Evolutionary conservation across 2,113 vertebrate genomes (phyloP), one percentile per base, ranked within the genome.

Genomic region (Plestiodon gilberti): DNA sequence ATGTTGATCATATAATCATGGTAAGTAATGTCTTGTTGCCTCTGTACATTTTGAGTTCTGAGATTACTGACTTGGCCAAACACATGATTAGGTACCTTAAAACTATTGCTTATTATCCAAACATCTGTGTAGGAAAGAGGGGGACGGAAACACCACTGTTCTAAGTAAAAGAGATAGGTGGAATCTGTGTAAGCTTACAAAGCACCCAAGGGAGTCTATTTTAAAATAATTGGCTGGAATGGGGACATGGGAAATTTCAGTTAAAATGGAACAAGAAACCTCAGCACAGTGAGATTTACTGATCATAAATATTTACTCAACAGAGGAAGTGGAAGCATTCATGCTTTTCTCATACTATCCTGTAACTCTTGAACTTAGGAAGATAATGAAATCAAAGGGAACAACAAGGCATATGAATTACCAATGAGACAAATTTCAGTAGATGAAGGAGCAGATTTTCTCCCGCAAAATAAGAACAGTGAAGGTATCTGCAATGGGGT

Each of bases 211-310:
- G 1, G 61, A 79, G 55, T 11, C 70, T 40, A 30, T 61, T 48
- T 69, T 61, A 25, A 57, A 84, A 22, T 17, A 30, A 69, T 82
- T 73, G 75, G 3, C 10, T 73, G 10, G 85, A 90, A 67, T 80
- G 25, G 83, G 20, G 3, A 71, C 76, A 80, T 22, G 0, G 11
- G 38, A 78, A 87, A 59, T 4, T 75, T 30, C 52, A 3, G 18
- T 25, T 75, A 15, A 59, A 84, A 82, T 73, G 38, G 70, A 30
- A 69, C 8, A 20, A 84, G 64, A 52, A 76, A 25, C 1, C 0
- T 2, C 28, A 28, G 15, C 20, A 28, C 11, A 20, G 8, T 0
- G 1, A 81, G 25, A 48, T 17, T 0, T 9, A 13, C 75, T 20
- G 2, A 83, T 40, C 33, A 17, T 65, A 55, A 65, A 78, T 65